Base-by-base conservation (phyloP, 2,113 vertebrate species). In the Jacana jacana region DNA sequence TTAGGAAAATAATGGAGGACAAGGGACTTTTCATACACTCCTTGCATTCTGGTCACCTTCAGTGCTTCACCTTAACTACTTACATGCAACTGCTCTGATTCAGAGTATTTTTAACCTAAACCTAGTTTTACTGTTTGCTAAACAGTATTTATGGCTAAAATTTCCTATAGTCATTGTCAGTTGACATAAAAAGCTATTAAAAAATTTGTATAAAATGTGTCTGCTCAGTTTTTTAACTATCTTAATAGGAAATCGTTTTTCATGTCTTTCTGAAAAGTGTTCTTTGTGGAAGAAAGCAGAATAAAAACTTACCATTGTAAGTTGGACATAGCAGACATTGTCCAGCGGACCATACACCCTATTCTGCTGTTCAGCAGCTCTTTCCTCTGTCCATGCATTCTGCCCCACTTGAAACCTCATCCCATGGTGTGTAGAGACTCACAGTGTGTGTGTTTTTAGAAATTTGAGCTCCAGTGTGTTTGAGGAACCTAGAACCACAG, bases 1-100 rank as follows among this genome's bases (percentile, higher is more conserved):
- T 86, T 52, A 46, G 54, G 87, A 94, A 93, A 90, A 23, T 78
- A 82, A 78, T 84, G 75, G 79, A 96, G 54, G 44, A 64, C n/a
- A 27, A 39, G 33, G 18, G 55, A 70, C 40, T 71, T 90, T 16
- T 13, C 46, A 63, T 23, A 37, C 3, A 7, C 30, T 40, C 68
- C 27, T 37, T 8, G 4, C 9, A 58, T 89, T 71, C 48, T 81
- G 49, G 15, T 88, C 63, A 64, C 44, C 78, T 85, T 69, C 42
- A 63, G 27, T 39, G 79, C 63, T 76, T 75, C 39, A 25, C 49
- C 52, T 57, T 57, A 77, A 22, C 35, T 77, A 44, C 30, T 72
- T 91, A n/a, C 23, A 13, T 40, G 24, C 15, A 90, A 37, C 51
- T 88, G 33, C 58, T 85, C 42, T 64, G 65, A 69, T 90, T 61